Conservation (phyloP, 1,140 invertebrate genomes). For the Pseudomyrmex flavicornis region DNA sequence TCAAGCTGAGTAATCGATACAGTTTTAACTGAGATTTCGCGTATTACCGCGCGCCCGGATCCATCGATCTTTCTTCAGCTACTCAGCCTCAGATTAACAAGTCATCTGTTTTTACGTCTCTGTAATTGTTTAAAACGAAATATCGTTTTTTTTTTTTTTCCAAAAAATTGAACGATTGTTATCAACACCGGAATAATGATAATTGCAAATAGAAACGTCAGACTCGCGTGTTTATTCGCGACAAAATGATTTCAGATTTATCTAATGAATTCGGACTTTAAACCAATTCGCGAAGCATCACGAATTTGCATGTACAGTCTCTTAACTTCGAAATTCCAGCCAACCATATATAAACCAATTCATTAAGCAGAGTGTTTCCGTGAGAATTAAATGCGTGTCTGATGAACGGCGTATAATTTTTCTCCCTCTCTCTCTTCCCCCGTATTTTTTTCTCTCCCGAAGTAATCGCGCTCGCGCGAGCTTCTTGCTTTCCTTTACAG, state of each 20-base stretch:
- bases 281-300: background rate
- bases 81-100: background rate
- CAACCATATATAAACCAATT: constrained; percentile 12
- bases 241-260: background rate
- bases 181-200: background rate
- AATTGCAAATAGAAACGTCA: background rate
- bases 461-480: background rate
- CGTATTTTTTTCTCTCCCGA: too few relatives aligned
- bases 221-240: background rate
- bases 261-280: background rate
- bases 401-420: constrained; percentile 1
- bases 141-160: background rate
- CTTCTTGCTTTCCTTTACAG: constrained; percentile 15
- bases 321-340: constrained; percentile 12
- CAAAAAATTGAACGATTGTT: background rate
- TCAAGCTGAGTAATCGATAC: constrained; percentile 6
- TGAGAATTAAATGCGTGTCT: constrained; percentile 22
- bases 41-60: background rate
- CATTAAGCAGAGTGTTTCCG: constrained; percentile 30
- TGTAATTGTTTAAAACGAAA: background rate
- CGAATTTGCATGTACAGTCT: background rate
- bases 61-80: background rate
- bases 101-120: background rate
- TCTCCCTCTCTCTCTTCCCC: too few relatives aligned
- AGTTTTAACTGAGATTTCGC: constrained; percentile 21